Evolutionary conservation across 2,797 vertebrate genomes (phyloP).

Genomic region (Acestrorhynchus altus): DNA sequence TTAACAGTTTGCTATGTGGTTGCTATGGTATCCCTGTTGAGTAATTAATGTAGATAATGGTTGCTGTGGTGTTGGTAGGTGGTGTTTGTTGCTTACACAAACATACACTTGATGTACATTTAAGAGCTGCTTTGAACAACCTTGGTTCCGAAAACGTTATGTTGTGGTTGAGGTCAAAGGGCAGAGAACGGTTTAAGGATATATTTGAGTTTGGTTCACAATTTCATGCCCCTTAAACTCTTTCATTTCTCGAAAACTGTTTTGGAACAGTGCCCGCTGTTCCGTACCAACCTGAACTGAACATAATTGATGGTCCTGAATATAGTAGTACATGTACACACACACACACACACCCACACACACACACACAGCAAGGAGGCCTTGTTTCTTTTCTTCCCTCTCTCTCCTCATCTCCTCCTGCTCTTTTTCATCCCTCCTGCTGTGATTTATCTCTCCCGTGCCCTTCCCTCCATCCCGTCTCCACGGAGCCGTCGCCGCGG

Average conservation of each 20-base stretch:
- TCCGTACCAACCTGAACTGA: not conserved
- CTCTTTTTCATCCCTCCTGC: slow-evolving; percentile 31
- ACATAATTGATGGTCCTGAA: not conserved
- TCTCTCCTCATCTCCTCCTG: not conserved
- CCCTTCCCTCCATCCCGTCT: slow-evolving; percentile 59
- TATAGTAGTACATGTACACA: not conserved
- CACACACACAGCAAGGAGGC: slow-evolving; percentile 30
- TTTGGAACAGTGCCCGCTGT: not conserved
- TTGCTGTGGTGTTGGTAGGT: no score
- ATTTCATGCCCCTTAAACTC: not conserved
- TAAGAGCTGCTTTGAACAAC: no score
- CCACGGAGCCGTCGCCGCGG: slow-evolving; percentile 46
- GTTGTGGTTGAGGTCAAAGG: not conserved
- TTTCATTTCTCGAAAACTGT: not conserved
- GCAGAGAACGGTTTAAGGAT: not conserved
- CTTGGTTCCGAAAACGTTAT: no score
- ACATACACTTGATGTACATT: no score
- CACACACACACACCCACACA: slow-evolving; percentile 2
- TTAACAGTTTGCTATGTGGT: no score
- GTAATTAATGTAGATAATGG: no score
- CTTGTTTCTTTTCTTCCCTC: slow-evolving; percentile 32
- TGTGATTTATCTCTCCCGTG: slow-evolving; percentile 59
- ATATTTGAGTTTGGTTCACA: not conserved
- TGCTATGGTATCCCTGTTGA: no score
- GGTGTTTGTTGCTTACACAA: no score